phyloP scores from a whole-genome alignment of 1,140 invertebrate species.

The Phymastichus coffea region DNA sequence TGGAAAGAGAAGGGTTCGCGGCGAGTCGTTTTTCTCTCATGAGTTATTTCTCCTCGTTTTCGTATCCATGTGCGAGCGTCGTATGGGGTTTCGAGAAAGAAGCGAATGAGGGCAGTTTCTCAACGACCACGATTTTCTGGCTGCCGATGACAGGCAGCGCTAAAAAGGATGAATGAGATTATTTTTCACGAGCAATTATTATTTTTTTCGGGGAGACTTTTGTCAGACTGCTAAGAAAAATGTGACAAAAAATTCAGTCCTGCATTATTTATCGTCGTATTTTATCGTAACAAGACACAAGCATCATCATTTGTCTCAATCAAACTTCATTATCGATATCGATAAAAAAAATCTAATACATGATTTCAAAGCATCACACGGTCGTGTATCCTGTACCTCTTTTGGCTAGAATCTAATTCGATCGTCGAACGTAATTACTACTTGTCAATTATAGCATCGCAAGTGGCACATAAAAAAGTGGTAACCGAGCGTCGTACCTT shows the following conservation, averaged over 20 bases:
- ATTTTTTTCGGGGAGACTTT: not conserved
- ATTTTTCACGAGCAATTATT: constrained; percentile 1
- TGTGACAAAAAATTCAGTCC: too few species aligned
- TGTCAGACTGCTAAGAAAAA: too few species aligned
- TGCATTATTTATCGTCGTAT: too few species aligned
- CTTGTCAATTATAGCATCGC: constrained; percentile 7
- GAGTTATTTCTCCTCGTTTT: not conserved
- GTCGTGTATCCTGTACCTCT: not conserved
- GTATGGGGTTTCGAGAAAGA: too few species aligned
- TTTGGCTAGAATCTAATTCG: not conserved
- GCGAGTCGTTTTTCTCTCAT: not conserved
- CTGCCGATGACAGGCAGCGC: constrained; percentile 5
- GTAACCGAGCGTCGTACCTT: too few species aligned
- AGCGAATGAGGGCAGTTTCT: too few species aligned
- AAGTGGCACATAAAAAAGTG: constrained; percentile 1
- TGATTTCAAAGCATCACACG: not conserved
- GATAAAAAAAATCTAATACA: constrained; percentile 6
- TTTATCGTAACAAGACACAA: too few species aligned
- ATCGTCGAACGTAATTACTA: constrained; percentile 1
- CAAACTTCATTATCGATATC: not conserved
- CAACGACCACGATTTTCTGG: too few species aligned
- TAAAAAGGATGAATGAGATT: constrained; percentile 8
- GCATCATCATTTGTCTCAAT: constrained; percentile 11
- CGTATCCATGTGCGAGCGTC: too few species aligned
- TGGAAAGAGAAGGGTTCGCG: not conserved